Conservation (phyloP, 2,113 vertebrate genomes). For the Esox niger region DNA sequence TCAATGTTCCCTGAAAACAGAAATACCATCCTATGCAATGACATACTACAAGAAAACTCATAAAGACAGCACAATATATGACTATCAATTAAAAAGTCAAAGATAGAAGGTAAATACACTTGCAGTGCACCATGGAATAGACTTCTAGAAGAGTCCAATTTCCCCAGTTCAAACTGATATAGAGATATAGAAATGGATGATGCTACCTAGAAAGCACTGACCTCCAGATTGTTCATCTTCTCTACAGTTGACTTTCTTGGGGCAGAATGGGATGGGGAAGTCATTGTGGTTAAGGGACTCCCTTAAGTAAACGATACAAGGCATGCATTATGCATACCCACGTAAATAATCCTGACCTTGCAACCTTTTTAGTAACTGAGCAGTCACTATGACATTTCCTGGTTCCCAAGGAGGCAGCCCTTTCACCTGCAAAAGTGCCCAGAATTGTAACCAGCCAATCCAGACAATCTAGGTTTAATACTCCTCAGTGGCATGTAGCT, state of each 20-base stretch:
- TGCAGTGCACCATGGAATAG: constrained; percentile 10
- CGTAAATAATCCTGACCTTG: constrained; percentile 59
- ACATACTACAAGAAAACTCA: too few relatives aligned
- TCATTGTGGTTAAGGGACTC: constrained; percentile 49
- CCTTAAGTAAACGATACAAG: constrained; percentile 57
- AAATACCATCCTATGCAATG: too few relatives aligned
- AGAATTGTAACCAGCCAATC: constrained; percentile 19
- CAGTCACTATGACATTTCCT: constrained; percentile 11
- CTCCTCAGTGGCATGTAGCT: background rate
- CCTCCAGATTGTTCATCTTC: constrained; percentile 40
- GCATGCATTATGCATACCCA: constrained; percentile 64
- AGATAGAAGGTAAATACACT: constrained; percentile 8
- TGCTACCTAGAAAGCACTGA: constrained; percentile 36
- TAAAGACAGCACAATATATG: too few relatives aligned
- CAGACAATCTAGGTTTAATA: background rate
- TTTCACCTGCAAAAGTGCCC: background rate
- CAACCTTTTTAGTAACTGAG: constrained; percentile 50
- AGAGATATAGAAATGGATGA: constrained; percentile 24
- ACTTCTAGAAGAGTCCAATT: constrained; percentile 10
- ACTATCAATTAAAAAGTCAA: background rate
- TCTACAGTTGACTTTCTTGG: constrained; percentile 46
- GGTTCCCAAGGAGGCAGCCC: too few relatives aligned
- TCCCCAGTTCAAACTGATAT: constrained; percentile 17
- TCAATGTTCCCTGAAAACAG: too few relatives aligned
- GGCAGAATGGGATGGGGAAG: constrained; percentile 29